Base-by-base conservation (phyloP, 2,797 vertebrate genomes). In the Diglossa cyanea region DNA sequence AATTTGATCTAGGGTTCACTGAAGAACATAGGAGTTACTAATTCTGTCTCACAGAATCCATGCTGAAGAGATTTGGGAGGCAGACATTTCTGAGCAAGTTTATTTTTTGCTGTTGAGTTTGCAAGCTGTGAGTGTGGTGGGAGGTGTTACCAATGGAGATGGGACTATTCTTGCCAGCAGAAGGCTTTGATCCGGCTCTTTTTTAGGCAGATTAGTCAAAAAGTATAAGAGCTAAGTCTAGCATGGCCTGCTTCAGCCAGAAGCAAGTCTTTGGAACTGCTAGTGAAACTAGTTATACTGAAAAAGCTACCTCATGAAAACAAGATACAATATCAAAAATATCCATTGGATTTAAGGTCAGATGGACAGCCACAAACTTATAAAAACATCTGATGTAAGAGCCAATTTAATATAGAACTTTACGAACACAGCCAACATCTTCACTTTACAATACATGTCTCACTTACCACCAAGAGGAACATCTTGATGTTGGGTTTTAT, bases 401-500 rank as follows among this genome's bases (percentile, higher is more conserved):
- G 12, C 17, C 40, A 55, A 30, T 61, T 60, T 73, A n/a, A 57
- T 30, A 66, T 3, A 48, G 60, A 91, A 66, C 47, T 44, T 45
- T 40, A 13, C 3, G 26, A 93, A 73, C 17, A 20, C 15, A 76
- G 60, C 42, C 44, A 71, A 20, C 37, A 61, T 44, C 65, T 85
- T 85, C 68, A 39, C 31, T 90, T 86, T 26, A 73, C 57, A 86
- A 78, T 55, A 65, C 33, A 87, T 15, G 47, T 95, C 89, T 93
- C 86, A 91, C 97, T 95, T 98, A 99, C 99, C 99, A 98, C 98
- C 99, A 93, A 99, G 98, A 40, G 99, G 98, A 45, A 98, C 97
- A 93, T 99, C 99, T 88, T 99, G 99, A 97, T 97, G 98, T 97
- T 99, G 99, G 2, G 98, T 98, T 97, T 99, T 99, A 98, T 99